Evolutionary conservation across 2,888 invertebrate genomes (phyloP).

Genomic region (Periphyllus acericola): DNA sequence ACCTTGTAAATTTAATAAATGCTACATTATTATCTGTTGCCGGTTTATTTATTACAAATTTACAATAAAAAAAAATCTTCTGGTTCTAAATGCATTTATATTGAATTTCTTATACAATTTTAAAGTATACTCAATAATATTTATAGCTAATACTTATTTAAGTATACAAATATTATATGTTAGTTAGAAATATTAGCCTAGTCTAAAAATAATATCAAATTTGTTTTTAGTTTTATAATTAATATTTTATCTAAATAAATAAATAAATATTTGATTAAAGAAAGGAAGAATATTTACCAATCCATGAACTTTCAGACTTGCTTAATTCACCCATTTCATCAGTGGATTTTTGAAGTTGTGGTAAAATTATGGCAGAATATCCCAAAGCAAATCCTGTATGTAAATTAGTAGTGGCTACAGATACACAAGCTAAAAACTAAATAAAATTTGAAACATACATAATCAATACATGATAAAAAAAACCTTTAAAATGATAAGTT

Average conservation of each 20-base stretch:
- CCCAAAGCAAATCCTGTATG: constrained; percentile 60
- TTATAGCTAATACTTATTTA: too few relatives aligned
- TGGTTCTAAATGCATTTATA: background rate
- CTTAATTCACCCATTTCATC: constrained; percentile 26
- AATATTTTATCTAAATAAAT: background rate
- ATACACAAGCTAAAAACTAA: constrained; percentile 57
- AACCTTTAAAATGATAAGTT: background rate
- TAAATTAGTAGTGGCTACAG: constrained; percentile 58
- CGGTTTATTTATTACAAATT: too few relatives aligned
- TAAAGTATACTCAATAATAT: too few relatives aligned
- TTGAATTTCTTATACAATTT: too few relatives aligned
- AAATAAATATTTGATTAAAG: background rate
- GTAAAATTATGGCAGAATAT: constrained; percentile 54
- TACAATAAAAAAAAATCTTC: too few relatives aligned
- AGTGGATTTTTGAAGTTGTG: constrained; percentile 37
- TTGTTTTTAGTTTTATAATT: background rate
- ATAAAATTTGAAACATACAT: background rate
- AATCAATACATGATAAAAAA: background rate
- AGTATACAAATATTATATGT: too few relatives aligned
- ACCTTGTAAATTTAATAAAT: constrained; percentile 31
- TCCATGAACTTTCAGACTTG: constrained; percentile 11
- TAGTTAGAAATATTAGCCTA: too few relatives aligned
- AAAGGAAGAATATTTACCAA: constrained; percentile 13
- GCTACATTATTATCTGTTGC: background rate
- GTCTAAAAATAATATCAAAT: background rate